These are phyloP conservation scores for Mactromeris polynyma DNA, from an alignment of 2,888 invertebrate genomes.

Conservation along the genomic window DNA sequence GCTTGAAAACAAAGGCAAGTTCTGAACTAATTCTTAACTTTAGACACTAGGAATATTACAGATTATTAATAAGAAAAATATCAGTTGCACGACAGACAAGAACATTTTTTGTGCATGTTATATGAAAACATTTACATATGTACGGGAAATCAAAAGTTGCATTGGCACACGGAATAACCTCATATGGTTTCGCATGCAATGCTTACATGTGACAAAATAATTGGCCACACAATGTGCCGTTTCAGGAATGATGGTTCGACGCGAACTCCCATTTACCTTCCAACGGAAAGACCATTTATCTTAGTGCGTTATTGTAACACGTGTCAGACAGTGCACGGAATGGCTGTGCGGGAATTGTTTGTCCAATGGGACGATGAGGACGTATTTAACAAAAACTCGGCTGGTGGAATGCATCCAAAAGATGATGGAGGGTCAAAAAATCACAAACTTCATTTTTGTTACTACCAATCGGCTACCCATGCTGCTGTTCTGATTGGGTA, in stretches of 20 bases:
- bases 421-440: conserved; percentile 49
- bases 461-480: conserved; percentile 21
- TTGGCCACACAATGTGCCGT: not conserved
- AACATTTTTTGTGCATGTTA: too few species aligned
- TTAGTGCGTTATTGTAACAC: conserved; percentile 42
- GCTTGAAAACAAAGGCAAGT: too few species aligned
- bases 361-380: conserved; percentile 52
- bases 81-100: too few species aligned
- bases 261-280: conserved; percentile 29
- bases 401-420: conserved; percentile 42
- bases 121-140: too few species aligned
- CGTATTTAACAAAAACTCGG: conserved; percentile 34
- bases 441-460: conserved; percentile 56
- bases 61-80: too few species aligned
- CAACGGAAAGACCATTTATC: conserved; percentile 53
- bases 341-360: conserved; percentile 38
- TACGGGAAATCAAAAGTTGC: too few species aligned
- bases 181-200: too few species aligned
- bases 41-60: too few species aligned
- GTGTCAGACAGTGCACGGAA: conserved; percentile 54
- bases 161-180: too few species aligned
- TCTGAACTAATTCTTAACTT: too few species aligned
- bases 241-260: conserved; percentile 52
- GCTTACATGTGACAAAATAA: too few species aligned
- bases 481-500: not conserved